Base-by-base conservation (phyloP, 2,797 vertebrate genomes). In the Emydoidea blandingii region DNA sequence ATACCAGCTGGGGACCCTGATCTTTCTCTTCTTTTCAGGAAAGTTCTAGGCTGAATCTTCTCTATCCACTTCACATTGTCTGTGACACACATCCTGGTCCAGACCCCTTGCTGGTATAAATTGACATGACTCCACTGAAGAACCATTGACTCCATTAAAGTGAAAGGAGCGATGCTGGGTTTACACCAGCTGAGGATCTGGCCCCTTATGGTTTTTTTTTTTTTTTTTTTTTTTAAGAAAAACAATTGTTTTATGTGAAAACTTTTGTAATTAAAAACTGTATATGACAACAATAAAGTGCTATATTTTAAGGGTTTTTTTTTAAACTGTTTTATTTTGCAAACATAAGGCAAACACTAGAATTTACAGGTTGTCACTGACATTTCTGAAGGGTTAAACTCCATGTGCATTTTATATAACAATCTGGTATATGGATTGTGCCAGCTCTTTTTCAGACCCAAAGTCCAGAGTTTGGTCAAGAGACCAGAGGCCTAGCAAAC, bases 261-360 rank as follows among this genome's bases (percentile, higher is more conserved):
- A 78, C 86, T 94, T 87, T 86, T 96, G 74, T 89, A 94, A 95
- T 29, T 54, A 88, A 97, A 95, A 86, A 50, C 82, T 93, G 59
- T 92, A 44, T 95, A 62, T 85, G 86, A 94, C 57, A 88, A 94
- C 96, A 97, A 97, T 97, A 97, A 97, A 97, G 81, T 93, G 83
- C 81, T 97, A 2, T 97, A 91, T 97, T 98, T 97, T 96, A 96
- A 94, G 89, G 68, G 1, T 18, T 62, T 52, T 79, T 79, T 59
- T 44, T 4, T 18, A 12, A 49, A 2, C 31, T 21, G 12, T n/a
- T 25, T 54, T 83, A 31, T 74, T 86, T 91, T 56, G 65, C 93
- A 91, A 85, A 27, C 4, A 79, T 49, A 65, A 23, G 44, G 12
- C 53, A 47, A 16, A 54, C n/a, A 19, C 78, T 74, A 34, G 59